Conservation (phyloP, 2,797 vertebrate species). For the Botia kubotai region DNA sequence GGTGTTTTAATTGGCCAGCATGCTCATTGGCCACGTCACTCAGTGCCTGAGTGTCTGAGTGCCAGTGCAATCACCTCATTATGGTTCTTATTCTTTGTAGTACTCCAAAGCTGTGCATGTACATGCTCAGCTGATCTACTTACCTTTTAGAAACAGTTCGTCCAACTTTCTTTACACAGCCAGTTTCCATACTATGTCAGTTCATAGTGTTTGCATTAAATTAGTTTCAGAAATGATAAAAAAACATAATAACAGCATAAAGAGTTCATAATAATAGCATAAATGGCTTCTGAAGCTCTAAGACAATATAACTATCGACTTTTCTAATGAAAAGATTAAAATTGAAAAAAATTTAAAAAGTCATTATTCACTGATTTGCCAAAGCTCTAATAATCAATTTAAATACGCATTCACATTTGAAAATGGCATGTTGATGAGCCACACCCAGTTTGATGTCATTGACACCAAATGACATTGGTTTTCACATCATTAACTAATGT, state of each 20-base stretch:
- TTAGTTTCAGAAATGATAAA: too few relatives aligned
- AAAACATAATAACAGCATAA: too few relatives aligned
- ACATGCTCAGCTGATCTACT: neutral
- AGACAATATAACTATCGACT: neutral
- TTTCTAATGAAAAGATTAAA: too few relatives aligned
- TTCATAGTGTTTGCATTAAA: too few relatives aligned
- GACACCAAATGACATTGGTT: neutral
- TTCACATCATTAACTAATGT: neutral
- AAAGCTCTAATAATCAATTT: neutral
- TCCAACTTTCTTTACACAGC: too few relatives aligned
- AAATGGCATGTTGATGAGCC: neutral
- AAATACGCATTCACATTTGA: neutral
- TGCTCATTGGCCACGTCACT: slow-evolving; percentile 76
- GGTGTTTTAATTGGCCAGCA: slow-evolving; percentile 68
- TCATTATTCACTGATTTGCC: neutral
- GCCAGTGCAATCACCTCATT: neutral
- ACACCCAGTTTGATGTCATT: neutral
- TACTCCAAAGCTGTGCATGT: neutral
- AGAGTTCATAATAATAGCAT: too few relatives aligned
- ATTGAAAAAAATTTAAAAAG: too few relatives aligned
- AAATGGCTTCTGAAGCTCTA: too few relatives aligned
- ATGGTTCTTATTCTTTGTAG: neutral
- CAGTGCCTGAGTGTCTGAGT: slow-evolving; percentile 53
- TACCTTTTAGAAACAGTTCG: too few relatives aligned
- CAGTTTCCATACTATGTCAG: too few relatives aligned